Conservation (phyloP, 2,113 vertebrate species). For the Odontesthes bonariensis region DNA sequence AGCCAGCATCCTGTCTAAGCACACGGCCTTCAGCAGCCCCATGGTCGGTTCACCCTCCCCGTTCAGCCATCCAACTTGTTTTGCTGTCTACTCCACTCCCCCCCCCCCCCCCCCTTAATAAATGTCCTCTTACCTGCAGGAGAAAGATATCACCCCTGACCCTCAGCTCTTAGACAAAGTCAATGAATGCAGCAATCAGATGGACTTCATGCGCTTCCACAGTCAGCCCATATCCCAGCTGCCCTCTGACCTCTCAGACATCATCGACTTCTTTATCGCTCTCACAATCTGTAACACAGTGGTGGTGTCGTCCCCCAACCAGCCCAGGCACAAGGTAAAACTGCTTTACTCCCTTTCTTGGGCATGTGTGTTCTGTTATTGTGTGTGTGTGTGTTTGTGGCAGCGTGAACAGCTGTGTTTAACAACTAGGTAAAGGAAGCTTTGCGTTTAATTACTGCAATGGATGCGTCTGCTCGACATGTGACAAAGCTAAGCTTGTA, state of each 20-base stretch:
- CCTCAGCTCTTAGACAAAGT: conserved; percentile 93
- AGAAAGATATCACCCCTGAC: conserved; percentile 96
- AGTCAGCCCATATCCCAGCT: conserved; percentile 86
- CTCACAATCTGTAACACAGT: conserved; percentile 98
- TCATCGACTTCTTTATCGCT: conserved; percentile 96
- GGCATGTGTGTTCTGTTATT: not conserved
- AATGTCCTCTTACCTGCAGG: conserved; percentile 77
- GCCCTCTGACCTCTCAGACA: conserved; percentile 89
- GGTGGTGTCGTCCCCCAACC: conserved; percentile 94
- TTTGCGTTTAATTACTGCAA: conserved; percentile 18
- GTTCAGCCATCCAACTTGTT: not conserved
- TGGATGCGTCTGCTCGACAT: not conserved
- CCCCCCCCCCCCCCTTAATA: conserved; percentile 2
- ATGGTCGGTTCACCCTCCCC: conserved; percentile 85
- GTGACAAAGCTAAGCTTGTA: conserved; percentile 5
- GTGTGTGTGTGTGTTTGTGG: conserved; percentile 5
- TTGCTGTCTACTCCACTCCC: not conserved
- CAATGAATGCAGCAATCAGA: conserved; percentile 88
- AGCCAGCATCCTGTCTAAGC: conserved; percentile 92
- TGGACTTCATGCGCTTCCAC: conserved; percentile 86
- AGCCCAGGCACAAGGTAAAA: conserved; percentile 92
- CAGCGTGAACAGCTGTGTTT: not conserved
- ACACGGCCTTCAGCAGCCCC: conserved; percentile 98
- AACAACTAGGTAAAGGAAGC: conserved; percentile 1
- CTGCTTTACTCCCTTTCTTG: not conserved